A percentile compares a stretch with the other conserved stretches of the same genome.
phyloP scores from a whole-genome alignment of 2,113 vertebrate genomes.

The Numenius arquata region DNA sequence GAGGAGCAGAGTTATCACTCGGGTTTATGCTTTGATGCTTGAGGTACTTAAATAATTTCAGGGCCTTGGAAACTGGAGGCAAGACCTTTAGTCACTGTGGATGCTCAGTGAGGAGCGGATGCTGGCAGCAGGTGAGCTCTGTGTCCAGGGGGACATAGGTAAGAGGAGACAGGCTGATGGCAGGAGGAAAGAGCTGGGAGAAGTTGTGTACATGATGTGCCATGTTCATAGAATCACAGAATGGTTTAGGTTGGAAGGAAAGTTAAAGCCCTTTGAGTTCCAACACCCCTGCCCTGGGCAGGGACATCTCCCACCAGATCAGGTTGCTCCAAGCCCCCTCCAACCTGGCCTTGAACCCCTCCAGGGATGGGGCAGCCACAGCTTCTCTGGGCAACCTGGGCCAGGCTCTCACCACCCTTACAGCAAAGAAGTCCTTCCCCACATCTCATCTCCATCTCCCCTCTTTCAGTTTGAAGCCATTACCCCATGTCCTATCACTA shows the following conservation, averaged over 20 bases:
- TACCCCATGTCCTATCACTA: too few species aligned
- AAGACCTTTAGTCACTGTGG: rapidly evolving
- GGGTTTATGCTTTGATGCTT: background rate
- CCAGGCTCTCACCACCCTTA: too few species aligned
- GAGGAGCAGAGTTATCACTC: background rate
- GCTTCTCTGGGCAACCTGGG: too few species aligned
- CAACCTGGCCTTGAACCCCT: background rate
- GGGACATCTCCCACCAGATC: background rate
- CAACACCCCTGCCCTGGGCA: background rate
- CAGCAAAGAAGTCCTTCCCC: too few species aligned
- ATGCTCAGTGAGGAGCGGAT: background rate
- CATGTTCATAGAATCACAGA: background rate
- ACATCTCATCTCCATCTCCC: too few species aligned
- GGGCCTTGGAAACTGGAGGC: background rate
- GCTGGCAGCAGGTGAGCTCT: background rate
- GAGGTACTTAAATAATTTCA: background rate
- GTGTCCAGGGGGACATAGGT: background rate
- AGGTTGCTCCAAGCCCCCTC: background rate
- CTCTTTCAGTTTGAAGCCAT: too few species aligned
- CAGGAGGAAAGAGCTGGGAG: background rate
- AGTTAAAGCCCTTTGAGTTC: background rate
- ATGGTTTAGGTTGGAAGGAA: background rate
- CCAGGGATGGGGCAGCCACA: background rate
- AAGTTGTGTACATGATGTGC: rapidly evolving
- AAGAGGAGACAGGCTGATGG: background rate